Evolutionary conservation across 2,113 vertebrate species (phyloP), one percentile per base, ranked within the genome.

Genomic region (Jaculus jaculus): DNA sequence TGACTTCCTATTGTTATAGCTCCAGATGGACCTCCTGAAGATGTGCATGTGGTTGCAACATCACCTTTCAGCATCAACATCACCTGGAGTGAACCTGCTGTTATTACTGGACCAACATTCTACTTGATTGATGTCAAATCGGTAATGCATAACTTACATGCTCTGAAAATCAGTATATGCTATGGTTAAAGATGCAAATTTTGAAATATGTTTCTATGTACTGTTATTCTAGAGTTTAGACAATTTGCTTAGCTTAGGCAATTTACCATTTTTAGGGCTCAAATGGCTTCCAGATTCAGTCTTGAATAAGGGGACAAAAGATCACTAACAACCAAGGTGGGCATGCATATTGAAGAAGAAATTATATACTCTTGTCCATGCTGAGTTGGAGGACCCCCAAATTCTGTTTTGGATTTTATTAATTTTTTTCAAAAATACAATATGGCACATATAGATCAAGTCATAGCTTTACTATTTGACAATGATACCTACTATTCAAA

Each of bases 81-180:
- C 94, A 97, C 93, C 79, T 99, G 99, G 99, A 98, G 94, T 15
- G 97, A 98, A 91, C 99, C 99, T 78, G 93, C 93, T 72, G 54
- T 99, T 96, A 97, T 99, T 77, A 99, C 99, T 1, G 99, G 99
- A 93, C 99, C 99, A 58, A 99, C 98, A 0, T 98, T 98, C 72
- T 99, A 99, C 96, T 98, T 99, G 90, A 98, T 99, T 87, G 98
- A 99, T 60, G 82, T 99, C 83, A 97, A 97, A 84, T 98, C 98
- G 83, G 98, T 98, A 98, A 98, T 98, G n/a, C 95, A 74, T 71
- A 47, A 77, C 74, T 93, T 51, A 2, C 68, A 42, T 95, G 71
- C 30, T 84, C 3, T 9, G 23, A 88, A 80, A 74, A 12, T 15
- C 10, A 21, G 28, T 71, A 26, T 21, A 75, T 30, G 73, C 23